Conservation (phyloP, 2,797 vertebrate species). For the Tokudaia tokunoshimensis region DNA sequence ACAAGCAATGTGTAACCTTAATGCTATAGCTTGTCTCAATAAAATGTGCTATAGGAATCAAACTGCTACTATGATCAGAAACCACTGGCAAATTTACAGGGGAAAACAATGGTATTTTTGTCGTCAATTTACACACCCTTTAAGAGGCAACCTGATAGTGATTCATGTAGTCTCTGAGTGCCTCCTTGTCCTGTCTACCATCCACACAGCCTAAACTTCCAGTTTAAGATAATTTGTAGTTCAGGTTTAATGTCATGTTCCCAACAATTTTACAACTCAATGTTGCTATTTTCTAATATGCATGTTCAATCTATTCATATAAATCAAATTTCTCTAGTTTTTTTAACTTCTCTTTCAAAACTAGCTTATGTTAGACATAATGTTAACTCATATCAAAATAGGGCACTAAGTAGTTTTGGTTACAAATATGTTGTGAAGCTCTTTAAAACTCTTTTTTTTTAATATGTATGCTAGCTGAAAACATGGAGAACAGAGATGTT, state of each 20-base stretch:
- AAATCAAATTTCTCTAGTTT: constrained; percentile 51
- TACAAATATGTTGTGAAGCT: neutral
- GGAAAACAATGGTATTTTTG: constrained; percentile 22
- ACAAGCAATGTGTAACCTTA: neutral
- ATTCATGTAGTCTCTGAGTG: neutral
- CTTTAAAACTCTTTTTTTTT: constrained; percentile 44
- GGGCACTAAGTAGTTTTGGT: neutral
- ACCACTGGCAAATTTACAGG: neutral
- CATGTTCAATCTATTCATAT: constrained; percentile 19
- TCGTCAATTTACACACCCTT: neutral
- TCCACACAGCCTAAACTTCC: neutral
- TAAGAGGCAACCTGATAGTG: neutral
- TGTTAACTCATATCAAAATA: neutral
- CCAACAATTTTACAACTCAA: constrained; percentile 14
- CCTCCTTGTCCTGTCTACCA: neutral
- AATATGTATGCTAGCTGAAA: neutral
- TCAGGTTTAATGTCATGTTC: constrained; percentile 23
- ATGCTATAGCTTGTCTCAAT: neutral
- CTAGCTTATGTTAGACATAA: neutral
- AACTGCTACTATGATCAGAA: neutral
- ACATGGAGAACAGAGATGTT: neutral
- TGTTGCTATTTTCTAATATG: constrained; percentile 27
- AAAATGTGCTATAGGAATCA: constrained; percentile 48
- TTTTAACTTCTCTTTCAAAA: neutral
- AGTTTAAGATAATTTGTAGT: neutral